Conservation (phyloP, 2,888 invertebrate genomes). For the Calliphora vomitoria region DNA sequence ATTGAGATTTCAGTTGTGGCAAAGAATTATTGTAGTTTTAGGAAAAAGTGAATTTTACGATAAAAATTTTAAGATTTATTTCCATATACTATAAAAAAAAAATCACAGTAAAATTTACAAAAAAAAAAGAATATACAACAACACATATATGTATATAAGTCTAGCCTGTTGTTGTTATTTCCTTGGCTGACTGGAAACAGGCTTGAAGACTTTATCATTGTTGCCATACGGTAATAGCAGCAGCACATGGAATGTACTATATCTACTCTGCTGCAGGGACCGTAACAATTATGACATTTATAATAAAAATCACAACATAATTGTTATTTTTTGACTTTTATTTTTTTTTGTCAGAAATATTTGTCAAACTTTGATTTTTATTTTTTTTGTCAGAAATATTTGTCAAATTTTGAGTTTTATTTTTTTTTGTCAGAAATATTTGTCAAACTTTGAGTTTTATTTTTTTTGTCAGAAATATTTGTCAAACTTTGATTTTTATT, state of each 20-base stretch:
- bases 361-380: too few relatives aligned
- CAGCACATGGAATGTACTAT: conserved; percentile 44
- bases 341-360: too few relatives aligned
- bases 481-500: too few relatives aligned
- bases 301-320: too few relatives aligned
- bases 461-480: too few relatives aligned
- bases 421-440: too few relatives aligned
- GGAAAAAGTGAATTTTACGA: conserved; percentile 75
- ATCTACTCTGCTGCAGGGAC: neutral
- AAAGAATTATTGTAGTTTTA: conserved; percentile 75
- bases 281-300: too few relatives aligned
- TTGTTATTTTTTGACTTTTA: too few relatives aligned
- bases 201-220: conserved; percentile 67
- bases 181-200: conserved; percentile 27
- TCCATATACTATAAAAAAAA: conserved; percentile 51
- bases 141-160: conserved; percentile 3
- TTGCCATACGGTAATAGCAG: conserved; percentile 38
- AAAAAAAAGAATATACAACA: conserved; percentile 16
- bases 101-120: neutral
- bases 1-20: conserved; percentile 61
- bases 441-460: too few relatives aligned
- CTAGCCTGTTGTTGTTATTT: conserved; percentile 34
- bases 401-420: too few relatives aligned
- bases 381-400: too few relatives aligned
- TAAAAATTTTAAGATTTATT: conserved; percentile 73